Percentiles rank a stretch among this genome's conserved stretches.
Conservation (phyloP, 2,113 vertebrate genomes). For the Triplophysa rosa region DNA sequence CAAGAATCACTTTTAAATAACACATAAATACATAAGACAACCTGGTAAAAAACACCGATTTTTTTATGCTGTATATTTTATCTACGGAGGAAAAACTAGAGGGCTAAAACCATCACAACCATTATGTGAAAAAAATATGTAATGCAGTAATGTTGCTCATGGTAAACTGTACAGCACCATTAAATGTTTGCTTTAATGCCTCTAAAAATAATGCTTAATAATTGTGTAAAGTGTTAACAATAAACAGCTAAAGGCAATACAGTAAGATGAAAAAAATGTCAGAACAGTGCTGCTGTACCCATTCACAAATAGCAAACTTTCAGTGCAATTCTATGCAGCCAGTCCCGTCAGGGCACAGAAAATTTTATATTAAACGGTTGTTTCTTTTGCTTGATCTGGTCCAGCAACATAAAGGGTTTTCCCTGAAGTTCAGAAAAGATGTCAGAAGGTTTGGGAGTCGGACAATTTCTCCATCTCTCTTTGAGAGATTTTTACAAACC, state of each 20-base stretch:
- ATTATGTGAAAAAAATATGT: background rate
- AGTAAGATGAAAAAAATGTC: background rate
- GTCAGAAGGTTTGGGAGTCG: background rate
- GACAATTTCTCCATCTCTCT: conserved; percentile 11
- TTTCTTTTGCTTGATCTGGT: conserved; percentile 5
- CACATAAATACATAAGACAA: conserved; percentile 66
- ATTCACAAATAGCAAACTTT: conserved; percentile 30
- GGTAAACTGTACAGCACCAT: background rate
- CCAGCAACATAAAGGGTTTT: background rate
- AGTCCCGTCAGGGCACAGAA: background rate
- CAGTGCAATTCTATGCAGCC: background rate
- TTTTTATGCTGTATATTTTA: background rate
- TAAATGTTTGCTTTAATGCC: background rate
- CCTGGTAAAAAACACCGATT: conserved; percentile 33
- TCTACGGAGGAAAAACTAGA: conserved; percentile 15
- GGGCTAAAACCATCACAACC: conserved; percentile 19
- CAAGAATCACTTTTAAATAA: conserved; percentile 71
- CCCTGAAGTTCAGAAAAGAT: conserved; percentile 1
- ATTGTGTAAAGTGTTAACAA: background rate
- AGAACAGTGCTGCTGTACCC: background rate
- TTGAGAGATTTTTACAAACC: conserved; percentile 30
- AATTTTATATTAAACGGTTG: background rate
- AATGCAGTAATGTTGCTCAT: background rate
- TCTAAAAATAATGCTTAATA: too few relatives aligned
- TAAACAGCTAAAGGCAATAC: background rate